A percentile compares a stretch with the other conserved stretches of the same genome.
phyloP scores from a whole-genome alignment of 2,797 vertebrate species.

The Chiroxiphia lanceolata region DNA sequence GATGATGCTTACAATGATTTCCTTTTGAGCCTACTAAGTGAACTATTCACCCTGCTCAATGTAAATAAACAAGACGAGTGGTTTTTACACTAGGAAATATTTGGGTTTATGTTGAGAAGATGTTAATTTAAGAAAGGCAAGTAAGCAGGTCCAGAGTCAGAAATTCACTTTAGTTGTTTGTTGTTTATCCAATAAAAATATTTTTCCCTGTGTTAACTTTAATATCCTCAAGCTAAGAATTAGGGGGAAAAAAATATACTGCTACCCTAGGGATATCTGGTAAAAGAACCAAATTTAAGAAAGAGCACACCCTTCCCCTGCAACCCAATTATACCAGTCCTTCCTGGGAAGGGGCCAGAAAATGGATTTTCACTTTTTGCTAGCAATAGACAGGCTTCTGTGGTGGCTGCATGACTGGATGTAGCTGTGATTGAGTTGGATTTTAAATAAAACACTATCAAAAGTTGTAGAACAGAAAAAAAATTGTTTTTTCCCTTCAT shows the following conservation, averaged over 20 bases:
- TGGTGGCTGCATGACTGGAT: background rate
- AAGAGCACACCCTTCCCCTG: background rate
- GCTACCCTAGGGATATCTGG: background rate
- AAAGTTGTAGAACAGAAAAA: background rate
- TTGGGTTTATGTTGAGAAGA: background rate
- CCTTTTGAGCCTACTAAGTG: background rate
- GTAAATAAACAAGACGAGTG: background rate
- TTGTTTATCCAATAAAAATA: background rate
- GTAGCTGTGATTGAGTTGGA: background rate
- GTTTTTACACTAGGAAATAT: background rate
- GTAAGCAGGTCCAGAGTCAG: background rate
- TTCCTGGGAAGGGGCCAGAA: background rate
- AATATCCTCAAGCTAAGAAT: background rate
- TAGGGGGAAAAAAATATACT: background rate
- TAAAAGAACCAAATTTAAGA: background rate
- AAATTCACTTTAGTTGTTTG: background rate
- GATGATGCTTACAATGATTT: background rate
- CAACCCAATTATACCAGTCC: background rate
- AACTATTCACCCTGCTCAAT: background rate
- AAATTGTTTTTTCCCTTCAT: background rate
- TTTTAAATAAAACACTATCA: constrained; percentile 6
- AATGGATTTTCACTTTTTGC: background rate
- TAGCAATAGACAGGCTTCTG: background rate
- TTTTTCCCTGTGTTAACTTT: background rate
- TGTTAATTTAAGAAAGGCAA: background rate